Conservation (phyloP, 2,797 vertebrate genomes). For the Anguilla pacifica region DNA sequence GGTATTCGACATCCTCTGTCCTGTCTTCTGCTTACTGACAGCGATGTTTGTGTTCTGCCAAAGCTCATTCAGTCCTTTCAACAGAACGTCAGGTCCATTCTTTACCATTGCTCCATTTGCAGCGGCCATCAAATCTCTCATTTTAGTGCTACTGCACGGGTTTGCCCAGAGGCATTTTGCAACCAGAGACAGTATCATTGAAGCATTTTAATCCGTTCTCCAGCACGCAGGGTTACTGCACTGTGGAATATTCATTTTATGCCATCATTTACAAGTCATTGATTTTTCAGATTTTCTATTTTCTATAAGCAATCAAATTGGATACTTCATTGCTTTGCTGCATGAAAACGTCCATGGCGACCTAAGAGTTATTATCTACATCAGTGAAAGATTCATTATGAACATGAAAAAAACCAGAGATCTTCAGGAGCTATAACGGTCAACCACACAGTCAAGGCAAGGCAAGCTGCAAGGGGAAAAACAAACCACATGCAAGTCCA, state of each 20-base stretch:
- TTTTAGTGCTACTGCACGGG: neutral
- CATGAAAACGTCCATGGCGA: neutral
- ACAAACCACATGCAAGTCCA: neutral
- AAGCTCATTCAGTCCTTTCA: neutral
- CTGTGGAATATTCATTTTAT: neutral
- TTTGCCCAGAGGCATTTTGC: neutral
- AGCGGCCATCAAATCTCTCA: neutral
- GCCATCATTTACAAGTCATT: neutral
- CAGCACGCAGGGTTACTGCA: neutral
- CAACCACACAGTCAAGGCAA: neutral
- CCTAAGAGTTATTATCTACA: neutral
- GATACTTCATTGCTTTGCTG: neutral
- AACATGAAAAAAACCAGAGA: neutral
- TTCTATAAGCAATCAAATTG: neutral
- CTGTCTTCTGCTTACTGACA: neutral
- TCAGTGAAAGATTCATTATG: neutral
- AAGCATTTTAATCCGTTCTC: neutral
- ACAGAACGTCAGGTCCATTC: neutral
- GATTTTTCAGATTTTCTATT: conserved; percentile 1
- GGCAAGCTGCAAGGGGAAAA: neutral
- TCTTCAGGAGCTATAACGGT: neutral
- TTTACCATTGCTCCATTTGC: neutral
- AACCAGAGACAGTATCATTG: neutral
- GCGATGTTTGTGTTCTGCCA: neutral
- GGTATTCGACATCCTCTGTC: neutral